Evolutionary conservation across 2,888 invertebrate species (phyloP).

Genomic region (Chrysodeixis includens): DNA sequence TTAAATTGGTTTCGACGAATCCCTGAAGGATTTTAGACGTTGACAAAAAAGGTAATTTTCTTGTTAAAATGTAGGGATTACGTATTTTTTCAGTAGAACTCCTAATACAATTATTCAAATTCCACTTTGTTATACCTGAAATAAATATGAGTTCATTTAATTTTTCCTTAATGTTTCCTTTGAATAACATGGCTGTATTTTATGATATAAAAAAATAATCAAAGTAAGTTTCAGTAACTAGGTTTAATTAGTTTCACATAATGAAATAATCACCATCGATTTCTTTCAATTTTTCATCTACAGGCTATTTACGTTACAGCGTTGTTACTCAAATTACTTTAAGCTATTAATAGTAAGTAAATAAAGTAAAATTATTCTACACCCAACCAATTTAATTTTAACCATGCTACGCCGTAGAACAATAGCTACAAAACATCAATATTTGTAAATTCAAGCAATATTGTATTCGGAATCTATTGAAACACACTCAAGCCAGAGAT

Average conservation of each 20-base stretch:
- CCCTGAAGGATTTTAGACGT: slow-evolving; percentile 29
- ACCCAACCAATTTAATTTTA: background rate
- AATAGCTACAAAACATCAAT: slow-evolving; percentile 3
- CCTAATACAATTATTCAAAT: slow-evolving; percentile 2
- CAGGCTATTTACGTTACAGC: too few species aligned
- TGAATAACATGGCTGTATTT: too few species aligned
- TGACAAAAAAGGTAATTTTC: slow-evolving; percentile 15
- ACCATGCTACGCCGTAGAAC: background rate
- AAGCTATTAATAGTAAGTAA: too few species aligned
- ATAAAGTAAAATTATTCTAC: too few species aligned
- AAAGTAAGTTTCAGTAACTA: too few species aligned
- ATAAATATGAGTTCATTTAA: background rate
- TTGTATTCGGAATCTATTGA: slow-evolving; percentile 40
- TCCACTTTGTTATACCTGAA: background rate
- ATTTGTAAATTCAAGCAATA: slow-evolving; percentile 11
- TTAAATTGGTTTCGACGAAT: slow-evolving; percentile 35
- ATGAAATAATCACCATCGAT: too few species aligned
- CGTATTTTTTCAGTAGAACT: slow-evolving; percentile 1
- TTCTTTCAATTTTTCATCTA: too few species aligned
- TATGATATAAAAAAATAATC: too few species aligned
- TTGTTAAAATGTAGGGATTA: slow-evolving; percentile 8
- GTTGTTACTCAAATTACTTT: too few species aligned
- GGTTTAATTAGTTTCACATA: too few species aligned
- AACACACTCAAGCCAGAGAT: slow-evolving; percentile 47
- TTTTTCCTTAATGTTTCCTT: background rate